phyloP scores from a whole-genome alignment of 1,140 invertebrate genomes.

The Pseudomyrmex cubaensis region DNA sequence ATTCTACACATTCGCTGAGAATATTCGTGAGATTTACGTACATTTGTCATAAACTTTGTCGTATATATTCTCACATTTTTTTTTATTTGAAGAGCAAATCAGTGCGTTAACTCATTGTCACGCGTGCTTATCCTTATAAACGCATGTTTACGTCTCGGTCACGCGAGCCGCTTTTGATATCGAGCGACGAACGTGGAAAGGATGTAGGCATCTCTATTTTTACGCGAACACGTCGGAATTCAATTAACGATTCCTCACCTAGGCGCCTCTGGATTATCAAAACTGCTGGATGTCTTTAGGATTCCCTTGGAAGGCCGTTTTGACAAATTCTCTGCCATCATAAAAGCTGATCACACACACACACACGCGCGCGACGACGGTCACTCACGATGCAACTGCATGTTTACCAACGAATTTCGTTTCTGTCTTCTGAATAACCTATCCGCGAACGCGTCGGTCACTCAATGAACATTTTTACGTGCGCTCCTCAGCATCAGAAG shows the following conservation, averaged over 20 bases:
- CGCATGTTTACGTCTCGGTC: background rate
- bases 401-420: slow-evolving; percentile 42
- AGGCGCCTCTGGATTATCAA: slow-evolving; percentile 90
- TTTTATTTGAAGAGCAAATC: no score
- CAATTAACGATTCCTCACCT: slow-evolving; percentile 73
- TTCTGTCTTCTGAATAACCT: slow-evolving; percentile 31
- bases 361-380: background rate
- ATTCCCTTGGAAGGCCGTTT: slow-evolving; percentile 94
- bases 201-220: slow-evolving; percentile 35
- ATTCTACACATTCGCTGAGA: no score
- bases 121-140: background rate
- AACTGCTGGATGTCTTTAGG: slow-evolving; percentile 95
- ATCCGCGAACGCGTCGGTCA: slow-evolving; percentile 1
- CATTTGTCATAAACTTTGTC: no score
- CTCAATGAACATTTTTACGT: slow-evolving; percentile 10
- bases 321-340: slow-evolving; percentile 84
- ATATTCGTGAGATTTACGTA: no score
- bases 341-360: background rate
- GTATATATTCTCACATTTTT: no score
- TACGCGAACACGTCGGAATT: slow-evolving; percentile 38
- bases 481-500: slow-evolving; percentile 1
- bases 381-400: slow-evolving; percentile 44
- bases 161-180: background rate
- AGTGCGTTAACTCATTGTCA: background rate
- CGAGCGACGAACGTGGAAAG: background rate